Base-by-base conservation (phyloP, 2,888 invertebrate species). In the Chrysina gloriosa region DNA sequence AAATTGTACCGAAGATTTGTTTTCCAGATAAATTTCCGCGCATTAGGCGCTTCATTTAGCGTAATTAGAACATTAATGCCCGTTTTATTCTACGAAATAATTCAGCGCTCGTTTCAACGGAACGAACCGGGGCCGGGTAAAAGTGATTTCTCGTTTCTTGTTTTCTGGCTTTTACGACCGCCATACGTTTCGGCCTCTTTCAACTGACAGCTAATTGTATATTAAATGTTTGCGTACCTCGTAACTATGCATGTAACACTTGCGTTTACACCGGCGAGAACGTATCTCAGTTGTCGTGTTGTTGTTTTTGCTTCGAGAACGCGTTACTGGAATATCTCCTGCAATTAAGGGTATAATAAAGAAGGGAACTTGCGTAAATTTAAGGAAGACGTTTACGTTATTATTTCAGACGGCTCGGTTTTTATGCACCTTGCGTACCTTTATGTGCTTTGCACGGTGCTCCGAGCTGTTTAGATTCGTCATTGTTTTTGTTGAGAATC, bases 21-120 rank as follows among this genome's bases (percentile, higher is more conserved):
- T 63, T 63, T 29, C 63, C 7, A 31, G 63, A 63, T 63, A 47
- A 47, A 63, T 63, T 47, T 27, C 63, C 4, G 29, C 47, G 45
- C 45, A 39, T 63, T 63, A 63, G 19, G 31, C 63, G 16, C 29
- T 63, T 63, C 63, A 63, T 63, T 63, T 63, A 25, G 29, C 47
- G 45, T 63, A 63, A 63, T 63, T 63, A 47, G 47, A 47, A 39
- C 31, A 63, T 27, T 47, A 45, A 31, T 45, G 63, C 19, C 39
- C 45, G 47, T 63, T 47, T 63, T 31, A 63, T 63, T 63, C 45
- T 31, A 29, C 29, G 63, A 47, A 63, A 63, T 63, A 52, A 52
- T 52, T 34, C 52, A 52, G 16, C 52, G 31, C 29, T 7, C 16
- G 25, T 52, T 52, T 52, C 52, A 52, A 31, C 31, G 52, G 14